Percentiles rank a stretch among this genome's conserved stretches.
These are phyloP conservation scores for Muraenolepis orangiensis DNA, from an alignment of 2,797 vertebrate species.

Conservation along the genomic window DNA sequence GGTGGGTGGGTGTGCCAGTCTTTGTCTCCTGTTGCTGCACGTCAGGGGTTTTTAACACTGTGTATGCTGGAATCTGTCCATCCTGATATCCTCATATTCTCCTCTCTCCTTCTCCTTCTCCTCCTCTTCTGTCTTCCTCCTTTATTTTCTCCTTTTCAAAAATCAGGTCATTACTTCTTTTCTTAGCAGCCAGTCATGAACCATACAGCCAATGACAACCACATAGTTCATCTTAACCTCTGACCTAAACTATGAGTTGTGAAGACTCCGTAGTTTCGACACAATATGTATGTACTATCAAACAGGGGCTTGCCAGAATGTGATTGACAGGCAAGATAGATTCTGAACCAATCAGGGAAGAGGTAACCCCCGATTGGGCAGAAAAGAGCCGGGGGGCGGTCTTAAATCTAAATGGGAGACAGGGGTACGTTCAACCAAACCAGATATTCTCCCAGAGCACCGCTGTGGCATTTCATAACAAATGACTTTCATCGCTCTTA, in stretches of 20 bases:
- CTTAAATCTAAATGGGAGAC: too few species aligned
- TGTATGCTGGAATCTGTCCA: slow-evolving; percentile 60
- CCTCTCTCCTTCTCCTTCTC: slow-evolving; percentile 60
- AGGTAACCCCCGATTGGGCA: too few species aligned
- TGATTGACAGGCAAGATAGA: too few species aligned
- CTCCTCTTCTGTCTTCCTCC: slow-evolving; percentile 1
- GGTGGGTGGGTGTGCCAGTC: slow-evolving; percentile 17
- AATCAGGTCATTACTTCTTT: not conserved
- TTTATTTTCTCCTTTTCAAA: slow-evolving; percentile 1
- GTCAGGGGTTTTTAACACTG: slow-evolving; percentile 66
- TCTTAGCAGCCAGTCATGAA: not conserved
- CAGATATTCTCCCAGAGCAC: too few species aligned
- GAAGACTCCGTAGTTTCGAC: too few species aligned
- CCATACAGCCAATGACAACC: not conserved
- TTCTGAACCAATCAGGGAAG: too few species aligned
- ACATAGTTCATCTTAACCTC: not conserved
- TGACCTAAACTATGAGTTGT: not conserved
- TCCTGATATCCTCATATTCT: slow-evolving; percentile 59
- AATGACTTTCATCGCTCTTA: too few species aligned
- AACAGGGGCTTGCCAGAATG: too few species aligned
- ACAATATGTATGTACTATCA: too few species aligned
- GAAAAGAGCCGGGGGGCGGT: too few species aligned
- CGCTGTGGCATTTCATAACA: too few species aligned
- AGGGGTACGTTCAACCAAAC: too few species aligned
- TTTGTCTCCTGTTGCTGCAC: slow-evolving; percentile 40